phyloP scores from a whole-genome alignment of 1,140 invertebrate species.

The Euura saliciscinereae region DNA sequence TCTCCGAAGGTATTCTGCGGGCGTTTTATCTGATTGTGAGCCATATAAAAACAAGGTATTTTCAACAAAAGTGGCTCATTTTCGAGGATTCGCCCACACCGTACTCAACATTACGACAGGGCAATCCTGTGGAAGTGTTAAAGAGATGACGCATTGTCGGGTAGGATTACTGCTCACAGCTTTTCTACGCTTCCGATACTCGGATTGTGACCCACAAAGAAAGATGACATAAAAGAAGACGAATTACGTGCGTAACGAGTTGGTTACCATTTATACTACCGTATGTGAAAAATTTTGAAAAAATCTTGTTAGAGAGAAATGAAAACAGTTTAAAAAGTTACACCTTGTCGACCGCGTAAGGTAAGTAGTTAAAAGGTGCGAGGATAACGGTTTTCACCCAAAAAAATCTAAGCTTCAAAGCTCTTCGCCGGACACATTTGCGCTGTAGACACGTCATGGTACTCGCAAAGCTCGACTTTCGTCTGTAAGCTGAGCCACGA shows the following conservation, averaged over 20 bases:
- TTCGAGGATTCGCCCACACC: not conserved
- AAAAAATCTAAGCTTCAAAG: not conserved
- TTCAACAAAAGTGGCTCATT: not conserved
- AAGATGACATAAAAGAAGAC: not conserved
- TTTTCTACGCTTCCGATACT: not conserved
- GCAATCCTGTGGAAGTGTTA: not conserved
- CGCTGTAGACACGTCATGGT: not conserved
- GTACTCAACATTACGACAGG: not conserved
- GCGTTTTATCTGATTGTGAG: too few species aligned
- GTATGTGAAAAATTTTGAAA: not conserved
- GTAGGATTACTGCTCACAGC: not conserved
- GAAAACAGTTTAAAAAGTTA: too few species aligned
- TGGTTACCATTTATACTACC: too few species aligned
- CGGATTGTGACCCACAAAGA: not conserved
- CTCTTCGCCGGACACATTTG: not conserved
- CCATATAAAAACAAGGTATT: not conserved
- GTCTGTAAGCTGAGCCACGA: not conserved
- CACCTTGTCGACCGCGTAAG: not conserved
- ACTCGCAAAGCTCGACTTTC: not conserved
- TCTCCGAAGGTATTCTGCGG: too few species aligned
- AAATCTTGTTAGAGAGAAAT: too few species aligned
- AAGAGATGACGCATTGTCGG: not conserved
- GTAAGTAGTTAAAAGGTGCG: not conserved
- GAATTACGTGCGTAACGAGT: not conserved
- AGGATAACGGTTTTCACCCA: too few species aligned